Base-by-base conservation (phyloP, 1,140 invertebrate genomes). In the Calliopsis andreniformis region DNA sequence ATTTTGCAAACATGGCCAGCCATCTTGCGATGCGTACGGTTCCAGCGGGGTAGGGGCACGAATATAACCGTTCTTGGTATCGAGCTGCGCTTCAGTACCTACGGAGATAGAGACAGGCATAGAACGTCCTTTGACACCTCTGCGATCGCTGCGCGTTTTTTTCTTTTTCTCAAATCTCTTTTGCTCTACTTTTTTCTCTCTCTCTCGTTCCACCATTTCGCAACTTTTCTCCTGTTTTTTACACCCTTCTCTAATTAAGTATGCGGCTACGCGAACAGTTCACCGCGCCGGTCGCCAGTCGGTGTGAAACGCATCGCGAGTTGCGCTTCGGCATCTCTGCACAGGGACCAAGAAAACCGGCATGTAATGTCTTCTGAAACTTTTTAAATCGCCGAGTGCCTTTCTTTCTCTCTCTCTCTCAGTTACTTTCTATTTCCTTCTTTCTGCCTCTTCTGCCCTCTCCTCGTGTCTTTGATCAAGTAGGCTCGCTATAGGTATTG, bases 41-140 rank as follows among this genome's bases (percentile, higher is more conserved):
- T 67, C 49, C n/a, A 53, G 56, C 20, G 76, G 69, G 78, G 81
- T 87, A 85, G 82, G 83, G 87, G 86, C 78, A 69, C 82, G 84
- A 76, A 89, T 89, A 90, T 90, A 90, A 90, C 89, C 87, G 83
- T 89, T 87, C 87, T 80, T 87, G 84, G 79, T 89, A 90, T 89
- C 87, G 87, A 90, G 89, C 84, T 86, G 78, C 69, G 83, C 84
- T 88, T 87, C 89, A 90, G 88, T 89, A 80, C 80, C 70, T 73
- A 82, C 81, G 68, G 80, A 78, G 80, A 82, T 68, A 82, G 79
- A 82, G 80, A 82, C 79, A 82, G 79, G 76, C 62, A 80, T 68
- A 81, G 66, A 70, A 78, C 73, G 75, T 78, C 55, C 68, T 68
- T 49, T 51, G 47, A 63, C 61, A 42, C 30, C 43, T 81, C 51